Evolutionary conservation across 2,888 invertebrate genomes (phyloP), one percentile per base, ranked within the genome.

Genomic region (Ichneumoninae sp.): DNA sequence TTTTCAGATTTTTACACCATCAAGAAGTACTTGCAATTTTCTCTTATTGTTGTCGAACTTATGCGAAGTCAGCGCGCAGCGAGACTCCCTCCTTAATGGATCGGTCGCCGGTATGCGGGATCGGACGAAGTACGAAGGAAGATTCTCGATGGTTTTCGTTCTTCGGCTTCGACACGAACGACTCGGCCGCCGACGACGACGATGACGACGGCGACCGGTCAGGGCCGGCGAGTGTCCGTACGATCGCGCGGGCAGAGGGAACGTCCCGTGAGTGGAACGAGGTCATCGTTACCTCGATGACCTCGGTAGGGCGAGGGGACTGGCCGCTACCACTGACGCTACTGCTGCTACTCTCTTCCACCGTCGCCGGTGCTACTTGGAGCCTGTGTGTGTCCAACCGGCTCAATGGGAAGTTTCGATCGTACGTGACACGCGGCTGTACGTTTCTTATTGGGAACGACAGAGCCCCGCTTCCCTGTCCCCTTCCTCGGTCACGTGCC

Each of bases 201-300:
- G 52, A 19, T 4, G 57, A 22, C 22, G 33, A 33, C 54, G 54
- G 16, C 77, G 77, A 82, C 65, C 77, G 82, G 71, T 82, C 77
- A 82, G 82, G 82, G 82, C 66, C 72, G 71, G 13, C 77, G 62
- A 78, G 81, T 47, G 62, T 68, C 68, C 72, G 60, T 68, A 82
- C 66, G 82, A 68, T 77, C 77, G 77, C 72, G 50, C 79, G 54
- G 52, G 10, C 22, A 68, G 44, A 47, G 72, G 82, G 70, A 82
- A 77, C 77, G 77, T 82, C 77, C 77, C 66, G 77, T 60, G 77
- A 82, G 82, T 68, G 82, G 72, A 82, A 82, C 82, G 82, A 82
- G 82, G 82, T 77, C 82, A 82, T 82, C 82, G 77, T 76, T 76
- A 65, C 76, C 81, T 71, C 81, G 76, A 76, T 76, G 81, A 82